Conservation (phyloP, 1,140 invertebrate genomes). For the Ptiloglossa arizonensis region DNA sequence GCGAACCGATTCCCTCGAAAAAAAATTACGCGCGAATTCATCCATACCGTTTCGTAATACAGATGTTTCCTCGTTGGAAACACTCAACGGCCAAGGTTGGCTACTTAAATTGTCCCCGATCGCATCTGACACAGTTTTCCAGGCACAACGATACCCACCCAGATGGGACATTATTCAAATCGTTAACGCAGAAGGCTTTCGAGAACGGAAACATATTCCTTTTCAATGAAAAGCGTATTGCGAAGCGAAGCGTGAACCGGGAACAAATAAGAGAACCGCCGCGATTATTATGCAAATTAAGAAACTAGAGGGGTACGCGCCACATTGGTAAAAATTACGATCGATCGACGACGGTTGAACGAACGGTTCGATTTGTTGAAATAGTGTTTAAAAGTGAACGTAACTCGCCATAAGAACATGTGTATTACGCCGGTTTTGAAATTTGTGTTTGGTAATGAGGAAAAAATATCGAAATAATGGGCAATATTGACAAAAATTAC, state of each 20-base stretch:
- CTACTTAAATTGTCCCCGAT: neutral
- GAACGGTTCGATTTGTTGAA: too few species aligned
- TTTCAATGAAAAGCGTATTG: neutral
- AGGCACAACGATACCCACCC: neutral
- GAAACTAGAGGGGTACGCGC: neutral
- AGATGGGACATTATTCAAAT: conserved; percentile 16
- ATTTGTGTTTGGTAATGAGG: too few species aligned
- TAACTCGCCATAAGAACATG: too few species aligned
- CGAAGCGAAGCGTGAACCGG: neutral
- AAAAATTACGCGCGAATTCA: conserved; percentile 1
- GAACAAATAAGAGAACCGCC: neutral
- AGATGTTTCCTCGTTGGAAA: conserved; percentile 6
- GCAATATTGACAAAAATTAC: too few species aligned
- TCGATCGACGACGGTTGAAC: too few species aligned
- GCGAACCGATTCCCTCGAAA: neutral
- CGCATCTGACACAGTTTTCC: conserved; percentile 1
- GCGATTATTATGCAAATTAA: conserved; percentile 2
- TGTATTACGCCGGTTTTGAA: too few species aligned
- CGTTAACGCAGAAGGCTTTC: neutral
- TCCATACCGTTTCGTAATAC: neutral
- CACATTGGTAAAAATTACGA: neutral
- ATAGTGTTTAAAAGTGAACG: too few species aligned
- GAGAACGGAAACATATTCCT: neutral
- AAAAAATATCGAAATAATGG: too few species aligned
- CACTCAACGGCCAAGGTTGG: neutral